These are phyloP conservation scores for Diabrotica balteata DNA, from an alignment of 2,888 invertebrate species.

Conservation along the genomic window DNA sequence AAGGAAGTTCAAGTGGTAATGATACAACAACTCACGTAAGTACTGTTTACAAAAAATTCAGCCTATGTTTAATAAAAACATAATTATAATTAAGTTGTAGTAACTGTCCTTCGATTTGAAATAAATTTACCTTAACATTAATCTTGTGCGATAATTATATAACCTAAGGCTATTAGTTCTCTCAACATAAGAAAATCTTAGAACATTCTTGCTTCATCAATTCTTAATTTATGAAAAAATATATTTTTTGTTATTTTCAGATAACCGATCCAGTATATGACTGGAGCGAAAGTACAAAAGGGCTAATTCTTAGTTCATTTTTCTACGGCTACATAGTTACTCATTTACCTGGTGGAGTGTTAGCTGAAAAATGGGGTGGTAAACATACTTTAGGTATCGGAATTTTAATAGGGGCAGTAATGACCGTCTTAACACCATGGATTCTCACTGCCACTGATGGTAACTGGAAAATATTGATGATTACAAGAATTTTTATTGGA, in stretches of 20 bases:
- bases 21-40: too few relatives aligned
- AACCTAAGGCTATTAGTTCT: too few relatives aligned
- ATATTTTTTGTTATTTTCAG: neutral
- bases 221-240: neutral
- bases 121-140: too few relatives aligned
- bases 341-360: conserved; percentile 81
- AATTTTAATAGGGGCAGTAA: conserved; percentile 81
- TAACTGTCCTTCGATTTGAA: too few relatives aligned
- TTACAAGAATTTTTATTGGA: conserved; percentile 80
- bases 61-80: too few relatives aligned
- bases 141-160: too few relatives aligned
- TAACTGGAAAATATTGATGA: conserved; percentile 73
- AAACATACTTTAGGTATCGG: conserved; percentile 85
- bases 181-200: too few relatives aligned
- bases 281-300: conserved; percentile 77
- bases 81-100: too few relatives aligned
- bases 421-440: conserved; percentile 81
- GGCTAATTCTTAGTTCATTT: conserved; percentile 80
- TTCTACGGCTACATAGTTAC: conserved; percentile 87
- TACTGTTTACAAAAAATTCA: too few relatives aligned
- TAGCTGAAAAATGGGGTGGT: conserved; percentile 86
- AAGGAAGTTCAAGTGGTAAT: conserved; percentile 30
- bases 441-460: conserved; percentile 63
- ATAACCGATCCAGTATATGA: conserved; percentile 55
- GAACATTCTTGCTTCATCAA: too few relatives aligned